Evolutionary conservation across 2,113 vertebrate species (phyloP).

Genomic region (Rutilus rutilus): DNA sequence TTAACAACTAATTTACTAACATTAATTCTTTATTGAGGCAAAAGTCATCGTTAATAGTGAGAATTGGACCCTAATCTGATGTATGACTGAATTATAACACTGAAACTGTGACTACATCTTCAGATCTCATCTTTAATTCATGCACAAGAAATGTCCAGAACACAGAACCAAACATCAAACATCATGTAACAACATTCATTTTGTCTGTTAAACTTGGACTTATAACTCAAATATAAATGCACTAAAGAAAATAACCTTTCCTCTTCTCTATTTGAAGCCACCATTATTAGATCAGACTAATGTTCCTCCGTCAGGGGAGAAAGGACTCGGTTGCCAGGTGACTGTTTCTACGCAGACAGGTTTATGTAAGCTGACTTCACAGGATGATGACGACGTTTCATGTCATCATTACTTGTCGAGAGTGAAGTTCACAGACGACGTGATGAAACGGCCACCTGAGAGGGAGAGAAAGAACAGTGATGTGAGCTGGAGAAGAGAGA

Average conservation of each 20-base stretch:
- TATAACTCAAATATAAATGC: background rate
- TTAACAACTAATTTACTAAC: too few species aligned
- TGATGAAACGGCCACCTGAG: conserved; percentile 15
- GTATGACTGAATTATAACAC: background rate
- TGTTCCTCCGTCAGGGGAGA: background rate
- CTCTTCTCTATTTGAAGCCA: background rate
- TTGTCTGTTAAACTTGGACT: background rate
- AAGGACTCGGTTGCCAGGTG: conserved; percentile 57
- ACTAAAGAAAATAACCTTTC: conserved; percentile 1
- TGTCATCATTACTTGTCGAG: conserved; percentile 12
- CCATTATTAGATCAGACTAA: background rate
- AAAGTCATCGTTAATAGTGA: too few species aligned
- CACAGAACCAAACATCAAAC: background rate
- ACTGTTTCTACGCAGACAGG: conserved; percentile 58
- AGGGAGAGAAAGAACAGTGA: background rate
- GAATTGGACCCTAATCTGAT: too few species aligned
- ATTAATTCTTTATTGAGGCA: too few species aligned
- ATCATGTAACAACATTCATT: background rate
- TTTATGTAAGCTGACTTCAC: conserved; percentile 60
- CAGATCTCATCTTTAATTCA: background rate
- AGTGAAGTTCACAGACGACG: conserved; percentile 1
- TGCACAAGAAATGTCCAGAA: background rate
- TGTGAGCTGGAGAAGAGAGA: background rate
- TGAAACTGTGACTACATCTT: background rate
- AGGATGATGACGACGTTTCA: conserved; percentile 41